These are phyloP conservation scores for Lutraria lutraria DNA, from an alignment of 2,888 invertebrate genomes.

Conservation along the genomic window DNA sequence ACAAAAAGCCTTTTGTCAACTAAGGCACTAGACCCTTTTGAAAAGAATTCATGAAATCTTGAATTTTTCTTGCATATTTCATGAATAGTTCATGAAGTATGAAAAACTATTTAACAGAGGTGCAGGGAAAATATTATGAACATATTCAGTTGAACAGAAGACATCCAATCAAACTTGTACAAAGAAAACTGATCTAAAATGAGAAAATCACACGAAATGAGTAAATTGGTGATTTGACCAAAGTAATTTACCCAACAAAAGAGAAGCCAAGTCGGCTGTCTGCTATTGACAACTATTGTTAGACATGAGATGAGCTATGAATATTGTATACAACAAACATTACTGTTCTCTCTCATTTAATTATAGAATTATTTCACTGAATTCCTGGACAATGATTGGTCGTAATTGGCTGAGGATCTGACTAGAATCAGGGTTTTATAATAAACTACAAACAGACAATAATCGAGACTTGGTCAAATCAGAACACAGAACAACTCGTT, in stretches of 20 bases:
- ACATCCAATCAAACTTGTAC: neutral
- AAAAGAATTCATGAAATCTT: too few species aligned
- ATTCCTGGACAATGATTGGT: constrained; percentile 40
- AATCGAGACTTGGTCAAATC: neutral
- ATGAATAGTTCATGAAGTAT: too few species aligned
- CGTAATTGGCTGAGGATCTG: constrained; percentile 46
- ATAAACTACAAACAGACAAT: neutral
- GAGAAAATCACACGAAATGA: constrained; percentile 33
- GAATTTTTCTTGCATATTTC: too few species aligned
- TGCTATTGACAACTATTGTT: constrained; percentile 65
- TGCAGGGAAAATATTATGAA: too few species aligned
- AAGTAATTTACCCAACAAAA: constrained; percentile 64
- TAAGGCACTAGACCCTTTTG: too few species aligned
- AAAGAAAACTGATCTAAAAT: constrained; percentile 21
- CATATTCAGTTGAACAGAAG: neutral
- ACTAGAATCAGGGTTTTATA: constrained; percentile 12
- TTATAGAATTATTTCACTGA: constrained; percentile 57
- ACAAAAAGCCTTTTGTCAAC: too few species aligned
- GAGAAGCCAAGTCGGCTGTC: constrained; percentile 53
- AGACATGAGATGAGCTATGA: constrained; percentile 54
- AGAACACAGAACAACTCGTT: too few species aligned
- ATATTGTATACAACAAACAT: constrained; percentile 62
- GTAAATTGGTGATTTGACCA: constrained; percentile 71
- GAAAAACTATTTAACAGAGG: too few species aligned
- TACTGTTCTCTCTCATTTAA: constrained; percentile 50